Evolutionary conservation across 2,888 invertebrate species (phyloP).

Genomic region (Melolontha melolontha): DNA sequence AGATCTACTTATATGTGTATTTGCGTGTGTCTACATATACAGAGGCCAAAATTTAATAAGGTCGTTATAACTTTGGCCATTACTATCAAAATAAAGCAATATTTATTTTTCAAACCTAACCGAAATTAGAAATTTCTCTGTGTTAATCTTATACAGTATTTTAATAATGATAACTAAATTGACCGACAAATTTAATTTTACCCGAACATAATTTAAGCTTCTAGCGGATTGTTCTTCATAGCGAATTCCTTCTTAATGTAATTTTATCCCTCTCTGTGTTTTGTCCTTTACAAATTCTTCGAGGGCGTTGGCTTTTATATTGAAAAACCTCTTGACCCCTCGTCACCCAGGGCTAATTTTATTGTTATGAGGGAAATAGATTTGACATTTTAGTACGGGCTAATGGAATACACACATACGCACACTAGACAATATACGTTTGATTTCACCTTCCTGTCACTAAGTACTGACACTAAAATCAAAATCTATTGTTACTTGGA

Average conservation of each 20-base stretch:
- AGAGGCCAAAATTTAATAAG: too few species aligned
- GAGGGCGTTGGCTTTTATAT: slow-evolving; percentile 26
- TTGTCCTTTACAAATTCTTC: slow-evolving; percentile 21
- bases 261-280: slow-evolving; percentile 10
- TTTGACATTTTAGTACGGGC: slow-evolving; percentile 16
- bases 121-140: too few species aligned
- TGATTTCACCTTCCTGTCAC: slow-evolving; percentile 1
- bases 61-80: too few species aligned
- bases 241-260: slow-evolving; percentile 23
- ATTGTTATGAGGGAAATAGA: slow-evolving; percentile 30
- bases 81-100: too few species aligned
- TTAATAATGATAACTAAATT: slow-evolving; percentile 18
- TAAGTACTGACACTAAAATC: neutral
- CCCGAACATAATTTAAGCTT: slow-evolving; percentile 17
- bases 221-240: slow-evolving; percentile 9
- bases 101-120: too few species aligned
- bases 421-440: neutral
- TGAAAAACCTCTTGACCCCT: slow-evolving; percentile 30
- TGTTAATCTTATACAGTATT: neutral
- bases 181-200: slow-evolving; percentile 27
- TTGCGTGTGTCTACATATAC: too few species aligned
- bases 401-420: slow-evolving; percentile 1
- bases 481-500: too few species aligned
- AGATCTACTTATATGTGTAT: too few species aligned
- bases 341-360: slow-evolving; percentile 19